phyloP scores from a whole-genome alignment of 2,888 invertebrate species.

The Sarcophaga carnaria region DNA sequence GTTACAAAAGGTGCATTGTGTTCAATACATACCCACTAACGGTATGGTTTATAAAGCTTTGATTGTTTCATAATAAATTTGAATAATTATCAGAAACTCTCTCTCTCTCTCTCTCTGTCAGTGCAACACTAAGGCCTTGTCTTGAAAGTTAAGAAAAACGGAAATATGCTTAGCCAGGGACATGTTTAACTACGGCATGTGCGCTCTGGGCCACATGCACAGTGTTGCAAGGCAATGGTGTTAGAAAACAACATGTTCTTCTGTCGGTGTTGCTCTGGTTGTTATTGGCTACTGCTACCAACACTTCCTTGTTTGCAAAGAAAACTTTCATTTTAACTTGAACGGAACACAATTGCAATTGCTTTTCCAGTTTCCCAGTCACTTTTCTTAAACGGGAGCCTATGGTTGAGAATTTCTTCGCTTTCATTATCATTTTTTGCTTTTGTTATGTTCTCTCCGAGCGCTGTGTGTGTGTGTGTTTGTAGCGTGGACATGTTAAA shows the following conservation, averaged over 20 bases:
- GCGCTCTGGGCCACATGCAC: not conserved
- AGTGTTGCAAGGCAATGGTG: not conserved
- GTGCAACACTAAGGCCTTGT: constrained; percentile 30
- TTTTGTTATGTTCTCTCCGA: not conserved
- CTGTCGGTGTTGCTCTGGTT: constrained; percentile 39
- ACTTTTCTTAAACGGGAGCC: not conserved
- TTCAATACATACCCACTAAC: too few relatives aligned
- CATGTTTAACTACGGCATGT: not conserved
- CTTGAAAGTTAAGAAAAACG: not conserved
- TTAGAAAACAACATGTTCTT: constrained; percentile 33
- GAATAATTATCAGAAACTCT: constrained; percentile 51
- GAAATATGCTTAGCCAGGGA: not conserved
- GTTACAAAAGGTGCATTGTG: too few relatives aligned
- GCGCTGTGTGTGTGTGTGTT: too few relatives aligned
- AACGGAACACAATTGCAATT: constrained; percentile 32
- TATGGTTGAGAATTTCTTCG: not conserved
- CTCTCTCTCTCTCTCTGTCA: too few relatives aligned
- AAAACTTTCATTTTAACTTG: constrained; percentile 61
- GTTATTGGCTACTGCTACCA: constrained; percentile 24
- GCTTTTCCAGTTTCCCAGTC: not conserved
- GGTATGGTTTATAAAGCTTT: not conserved
- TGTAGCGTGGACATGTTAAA: constrained; percentile 15
- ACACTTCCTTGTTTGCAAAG: constrained; percentile 34
- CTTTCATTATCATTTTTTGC: not conserved
- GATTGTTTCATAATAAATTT: constrained; percentile 53